Evolutionary conservation across 2,888 invertebrate genomes (phyloP).

Genomic region (Holacanthella duospinosa): DNA sequence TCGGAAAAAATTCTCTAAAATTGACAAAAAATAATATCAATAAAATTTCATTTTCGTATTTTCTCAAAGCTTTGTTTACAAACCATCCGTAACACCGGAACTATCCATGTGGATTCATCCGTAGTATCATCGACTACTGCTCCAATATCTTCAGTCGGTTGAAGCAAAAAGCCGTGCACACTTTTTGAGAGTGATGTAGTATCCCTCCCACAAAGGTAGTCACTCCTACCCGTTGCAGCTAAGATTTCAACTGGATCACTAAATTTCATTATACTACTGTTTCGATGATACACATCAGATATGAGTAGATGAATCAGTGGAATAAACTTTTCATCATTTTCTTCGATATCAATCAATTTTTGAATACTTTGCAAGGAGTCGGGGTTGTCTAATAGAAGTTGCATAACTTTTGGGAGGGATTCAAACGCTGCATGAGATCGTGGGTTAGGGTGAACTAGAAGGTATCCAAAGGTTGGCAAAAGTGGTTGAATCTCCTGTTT

Average conservation of each 20-base stretch:
- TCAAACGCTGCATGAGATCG: slow-evolving; percentile 16
- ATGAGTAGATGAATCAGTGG: slow-evolving; percentile 32
- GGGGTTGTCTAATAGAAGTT: slow-evolving; percentile 27
- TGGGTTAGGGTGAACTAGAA: slow-evolving; percentile 1
- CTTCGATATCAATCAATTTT: slow-evolving; percentile 21
- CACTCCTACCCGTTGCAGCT: slow-evolving; percentile 24
- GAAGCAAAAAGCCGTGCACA: too few species aligned
- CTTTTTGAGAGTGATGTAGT: not conserved
- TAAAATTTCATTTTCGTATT: too few species aligned
- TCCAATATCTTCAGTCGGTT: too few species aligned
- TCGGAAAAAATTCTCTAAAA: slow-evolving; percentile 29
- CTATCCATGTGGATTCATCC: slow-evolving; percentile 29
- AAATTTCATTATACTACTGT: slow-evolving; percentile 25
- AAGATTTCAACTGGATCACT: slow-evolving; percentile 29
- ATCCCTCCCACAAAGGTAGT: slow-evolving; percentile 28
- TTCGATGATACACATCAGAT: slow-evolving; percentile 31
- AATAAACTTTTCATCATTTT: slow-evolving; percentile 22
- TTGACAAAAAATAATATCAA: too few species aligned
- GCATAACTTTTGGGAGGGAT: slow-evolving; percentile 28
- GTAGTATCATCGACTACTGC: slow-evolving; percentile 22
- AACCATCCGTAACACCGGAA: slow-evolving; percentile 31
- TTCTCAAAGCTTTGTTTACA: not conserved
- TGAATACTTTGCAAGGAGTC: slow-evolving; percentile 23
- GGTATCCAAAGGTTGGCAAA: not conserved
- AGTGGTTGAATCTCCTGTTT: too few species aligned